These are phyloP conservation scores for Seladonia tumulorum DNA, from an alignment of 2,888 invertebrate genomes.

Conservation along the genomic window DNA sequence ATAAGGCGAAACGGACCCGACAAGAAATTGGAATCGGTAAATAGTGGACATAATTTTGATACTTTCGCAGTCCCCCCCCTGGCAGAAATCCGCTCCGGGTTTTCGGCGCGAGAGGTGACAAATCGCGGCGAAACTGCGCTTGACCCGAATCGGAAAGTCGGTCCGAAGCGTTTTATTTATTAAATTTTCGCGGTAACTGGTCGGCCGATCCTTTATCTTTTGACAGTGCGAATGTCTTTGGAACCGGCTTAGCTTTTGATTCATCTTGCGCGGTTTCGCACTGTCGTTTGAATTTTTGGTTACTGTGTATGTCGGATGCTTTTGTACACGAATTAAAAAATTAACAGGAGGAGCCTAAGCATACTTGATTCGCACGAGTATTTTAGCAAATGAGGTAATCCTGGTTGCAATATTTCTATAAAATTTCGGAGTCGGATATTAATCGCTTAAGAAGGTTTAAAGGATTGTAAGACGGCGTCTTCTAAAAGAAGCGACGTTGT, in stretches of 20 bases:
- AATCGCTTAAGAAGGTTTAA: background rate
- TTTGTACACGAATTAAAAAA: too few species aligned
- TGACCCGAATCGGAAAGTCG: background rate
- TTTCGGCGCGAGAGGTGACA: background rate
- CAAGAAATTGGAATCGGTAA: constrained; percentile 6
- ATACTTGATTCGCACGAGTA: too few species aligned
- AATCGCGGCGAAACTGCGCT: background rate
- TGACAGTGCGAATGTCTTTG: background rate
- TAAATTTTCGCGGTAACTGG: background rate
- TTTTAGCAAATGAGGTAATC: too few species aligned
- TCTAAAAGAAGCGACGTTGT: background rate
- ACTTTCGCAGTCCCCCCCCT: background rate
- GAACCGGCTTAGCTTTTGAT: background rate
- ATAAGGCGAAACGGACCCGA: background rate
- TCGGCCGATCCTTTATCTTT: background rate
- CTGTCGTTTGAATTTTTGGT: background rate
- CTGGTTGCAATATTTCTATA: too few species aligned
- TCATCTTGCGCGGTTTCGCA: background rate
- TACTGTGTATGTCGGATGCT: too few species aligned
- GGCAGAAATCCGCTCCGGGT: background rate
- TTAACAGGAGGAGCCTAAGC: too few species aligned
- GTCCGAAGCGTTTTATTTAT: background rate
- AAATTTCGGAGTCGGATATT: background rate
- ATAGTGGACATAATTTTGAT: background rate
- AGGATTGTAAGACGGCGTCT: background rate